Base-by-base conservation (phyloP, 1,140 invertebrate genomes). In the Zaprionus capensis region DNA sequence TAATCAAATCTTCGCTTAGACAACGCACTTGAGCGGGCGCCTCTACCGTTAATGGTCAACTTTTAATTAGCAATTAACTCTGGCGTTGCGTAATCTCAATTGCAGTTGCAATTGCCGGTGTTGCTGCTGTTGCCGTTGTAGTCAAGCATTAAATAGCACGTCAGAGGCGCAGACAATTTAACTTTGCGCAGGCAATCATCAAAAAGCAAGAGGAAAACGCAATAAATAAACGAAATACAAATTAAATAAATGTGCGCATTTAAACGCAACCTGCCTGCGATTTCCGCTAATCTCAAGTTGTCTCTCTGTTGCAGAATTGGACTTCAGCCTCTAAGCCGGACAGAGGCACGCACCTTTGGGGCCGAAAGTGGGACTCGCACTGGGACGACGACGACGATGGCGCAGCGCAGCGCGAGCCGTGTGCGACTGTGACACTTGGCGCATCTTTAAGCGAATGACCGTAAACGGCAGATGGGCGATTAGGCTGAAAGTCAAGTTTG, bases 161-260 rank as follows among this genome's bases (percentile, higher is more conserved):
- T 72, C 57, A 62, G 70, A 26, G 55, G 56, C 62, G 71, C 24
- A 34, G 70, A 59, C 63, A 67, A 72, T 72, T 67, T 65, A 72
- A 59, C 69, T 41, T 22, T 17, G 15, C 17, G 36, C 24, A 61
- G 26, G 9, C 14, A 38, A 59, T 26, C 56, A 66, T 38, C 41
- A 51, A 58, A 56, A 24, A 63, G 58, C 24, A 26, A 41, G 41
- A 57, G 17, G 57, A 49, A 68, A 62, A 69, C 49, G 72, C 66
- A 78, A 78, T 75, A 71, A 78, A 66, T 75, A 70, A 78, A 28
- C 65, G 55, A 64, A 73, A 73, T 74, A 77, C 62, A 82, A 90
- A 84, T 88, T 88, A 88, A 88, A 84, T 88, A 88, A 88, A 90
- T 84, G 85, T 81, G 81, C 78, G 85, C 85, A 88, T 84, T 90